Percentiles rank a stretch among this genome's conserved stretches.
Evolutionary conservation across 2,113 vertebrate species (phyloP).

Genomic region (Melanerpes aurifrons): DNA sequence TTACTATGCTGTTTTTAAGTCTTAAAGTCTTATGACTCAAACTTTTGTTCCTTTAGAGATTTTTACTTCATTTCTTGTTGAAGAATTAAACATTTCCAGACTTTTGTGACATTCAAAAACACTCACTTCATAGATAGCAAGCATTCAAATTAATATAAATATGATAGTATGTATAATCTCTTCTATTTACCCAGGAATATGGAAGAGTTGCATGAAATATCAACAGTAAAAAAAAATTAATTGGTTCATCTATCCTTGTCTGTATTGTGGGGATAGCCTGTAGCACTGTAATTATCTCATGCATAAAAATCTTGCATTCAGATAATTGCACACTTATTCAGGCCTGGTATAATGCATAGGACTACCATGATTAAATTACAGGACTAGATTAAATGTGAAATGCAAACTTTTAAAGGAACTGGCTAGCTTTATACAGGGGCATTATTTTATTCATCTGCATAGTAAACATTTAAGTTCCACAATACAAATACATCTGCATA

Average conservation of each 20-base stretch:
- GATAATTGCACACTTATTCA: constrained; percentile 48
- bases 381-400: constrained; percentile 50
- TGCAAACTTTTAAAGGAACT: constrained; percentile 31
- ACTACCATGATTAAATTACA: constrained; percentile 24
- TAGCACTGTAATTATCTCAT: constrained; percentile 24
- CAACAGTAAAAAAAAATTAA: constrained; percentile 10
- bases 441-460: constrained; percentile 36
- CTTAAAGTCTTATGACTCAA: not conserved
- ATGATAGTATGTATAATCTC: not conserved
- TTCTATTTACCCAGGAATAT: not conserved
- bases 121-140: not conserved
- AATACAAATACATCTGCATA: constrained; percentile 1
- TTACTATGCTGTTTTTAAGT: not conserved
- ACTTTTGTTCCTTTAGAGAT: not conserved
- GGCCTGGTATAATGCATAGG: constrained; percentile 7
- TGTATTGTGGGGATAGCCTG: not conserved
- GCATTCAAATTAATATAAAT: not conserved
- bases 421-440: not conserved
- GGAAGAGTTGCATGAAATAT: not conserved
- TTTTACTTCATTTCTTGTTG: not conserved
- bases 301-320: constrained; percentile 43
- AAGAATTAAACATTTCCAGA: not conserved
- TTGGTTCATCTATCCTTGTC: constrained; percentile 8
- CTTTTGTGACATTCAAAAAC: not conserved
- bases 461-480: constrained; percentile 34